These are phyloP conservation scores for Ptilonorhynchus violaceus DNA, from an alignment of 2,113 vertebrate species.

Conservation along the genomic window DNA sequence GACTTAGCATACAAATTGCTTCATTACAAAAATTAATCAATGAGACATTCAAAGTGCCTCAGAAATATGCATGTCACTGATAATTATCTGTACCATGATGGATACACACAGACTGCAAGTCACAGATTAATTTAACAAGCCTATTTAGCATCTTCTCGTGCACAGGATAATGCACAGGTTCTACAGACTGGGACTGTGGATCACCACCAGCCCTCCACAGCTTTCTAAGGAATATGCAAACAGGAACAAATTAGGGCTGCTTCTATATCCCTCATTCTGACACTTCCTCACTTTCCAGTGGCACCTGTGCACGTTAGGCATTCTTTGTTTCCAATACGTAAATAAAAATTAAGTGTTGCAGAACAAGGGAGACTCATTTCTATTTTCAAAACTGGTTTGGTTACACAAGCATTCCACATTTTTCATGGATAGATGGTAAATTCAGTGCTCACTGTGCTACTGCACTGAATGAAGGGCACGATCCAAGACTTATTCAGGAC, in stretches of 20 bases:
- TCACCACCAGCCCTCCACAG: not conserved
- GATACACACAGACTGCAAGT: not conserved
- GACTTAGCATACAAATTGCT: not conserved
- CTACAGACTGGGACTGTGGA: not conserved
- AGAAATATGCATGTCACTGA: not conserved
- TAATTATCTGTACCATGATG: not conserved
- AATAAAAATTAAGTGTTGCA: not conserved
- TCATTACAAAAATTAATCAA: not conserved
- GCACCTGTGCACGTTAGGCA: not conserved
- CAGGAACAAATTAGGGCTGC: not conserved
- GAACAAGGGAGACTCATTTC: not conserved
- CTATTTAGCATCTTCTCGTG: not conserved
- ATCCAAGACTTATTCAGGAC: not conserved
- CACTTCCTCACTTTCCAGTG: not conserved
- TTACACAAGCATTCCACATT: not conserved
- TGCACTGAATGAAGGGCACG: rapidly evolving
- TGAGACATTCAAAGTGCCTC: not conserved
- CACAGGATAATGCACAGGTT: not conserved
- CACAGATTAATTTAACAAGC: not conserved
- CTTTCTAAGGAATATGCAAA: not conserved
- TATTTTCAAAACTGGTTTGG: not conserved
- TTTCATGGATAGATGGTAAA: not conserved
- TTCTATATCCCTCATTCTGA: not conserved
- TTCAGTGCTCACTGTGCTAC: not conserved
- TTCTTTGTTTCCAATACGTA: not conserved